phyloP scores from a whole-genome alignment of 2,113 vertebrate species.

The Orthonyx spaldingii region DNA sequence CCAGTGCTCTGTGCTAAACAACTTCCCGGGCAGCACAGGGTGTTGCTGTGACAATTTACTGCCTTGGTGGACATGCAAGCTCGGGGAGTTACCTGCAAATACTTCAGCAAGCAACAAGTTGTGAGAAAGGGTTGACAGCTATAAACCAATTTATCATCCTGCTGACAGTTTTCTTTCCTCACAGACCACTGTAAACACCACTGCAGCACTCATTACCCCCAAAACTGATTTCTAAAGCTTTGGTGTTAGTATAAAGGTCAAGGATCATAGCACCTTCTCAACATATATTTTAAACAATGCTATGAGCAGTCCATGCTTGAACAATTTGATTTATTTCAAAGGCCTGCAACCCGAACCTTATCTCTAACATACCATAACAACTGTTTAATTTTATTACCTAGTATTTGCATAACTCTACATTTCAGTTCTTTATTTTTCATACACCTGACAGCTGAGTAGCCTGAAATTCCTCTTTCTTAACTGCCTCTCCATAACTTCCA shows the following conservation, averaged over 20 bases:
- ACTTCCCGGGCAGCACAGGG: not conserved
- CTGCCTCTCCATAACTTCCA: not conserved
- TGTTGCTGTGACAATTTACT: not conserved
- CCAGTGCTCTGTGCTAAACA: not conserved
- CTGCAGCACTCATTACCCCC: not conserved
- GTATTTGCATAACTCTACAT: not conserved
- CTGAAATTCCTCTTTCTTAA: not conserved
- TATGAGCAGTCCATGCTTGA: not conserved
- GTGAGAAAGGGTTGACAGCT: not conserved
- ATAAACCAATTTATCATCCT: not conserved
- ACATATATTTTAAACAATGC: not conserved
- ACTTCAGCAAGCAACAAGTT: not conserved
- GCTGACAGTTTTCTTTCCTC: not conserved
- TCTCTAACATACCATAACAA: not conserved
- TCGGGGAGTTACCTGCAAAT: not conserved
- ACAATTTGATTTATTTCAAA: not conserved
- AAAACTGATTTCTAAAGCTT: not conserved
- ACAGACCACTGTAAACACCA: not conserved
- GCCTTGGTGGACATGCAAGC: fast-evolving
- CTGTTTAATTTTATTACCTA: not conserved
- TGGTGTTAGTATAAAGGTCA: not conserved
- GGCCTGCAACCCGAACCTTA: not conserved
- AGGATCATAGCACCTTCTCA: not conserved
- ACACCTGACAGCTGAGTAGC: not conserved
- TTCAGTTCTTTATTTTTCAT: not conserved